These are phyloP conservation scores for Embidobia sp. DNA, from an alignment of 2,888 invertebrate species.

Conservation along the genomic window DNA sequence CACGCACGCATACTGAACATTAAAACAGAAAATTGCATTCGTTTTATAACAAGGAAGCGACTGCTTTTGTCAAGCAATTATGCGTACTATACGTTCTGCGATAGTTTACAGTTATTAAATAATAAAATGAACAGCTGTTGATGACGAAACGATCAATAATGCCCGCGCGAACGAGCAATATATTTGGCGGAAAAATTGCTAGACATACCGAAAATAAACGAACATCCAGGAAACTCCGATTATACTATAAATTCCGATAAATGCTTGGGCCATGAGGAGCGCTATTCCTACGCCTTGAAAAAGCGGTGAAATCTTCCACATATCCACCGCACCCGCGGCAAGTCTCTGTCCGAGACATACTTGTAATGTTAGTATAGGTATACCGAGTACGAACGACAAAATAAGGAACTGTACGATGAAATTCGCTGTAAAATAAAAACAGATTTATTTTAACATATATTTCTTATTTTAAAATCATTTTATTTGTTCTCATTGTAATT, in stretches of 20 bases:
- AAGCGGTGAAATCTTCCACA: conserved; percentile 96
- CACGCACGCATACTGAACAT: too few relatives aligned
- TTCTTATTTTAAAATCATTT: too few relatives aligned
- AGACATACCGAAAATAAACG: conserved; percentile 86
- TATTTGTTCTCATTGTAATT: too few relatives aligned
- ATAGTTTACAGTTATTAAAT: too few relatives aligned
- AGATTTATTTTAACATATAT: too few relatives aligned
- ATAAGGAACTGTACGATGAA: conserved; percentile 94
- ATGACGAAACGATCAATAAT: too few relatives aligned
- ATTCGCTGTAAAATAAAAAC: conserved; percentile 84
- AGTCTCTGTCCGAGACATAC: conserved; percentile 93
- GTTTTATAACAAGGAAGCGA: too few relatives aligned
- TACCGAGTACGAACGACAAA: conserved; percentile 90
- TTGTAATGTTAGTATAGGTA: conserved; percentile 92
- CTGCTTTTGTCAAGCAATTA: too few relatives aligned
- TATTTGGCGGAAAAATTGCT: neutral
- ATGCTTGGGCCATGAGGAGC: conserved; percentile 89
- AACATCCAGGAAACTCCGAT: conserved; percentile 96
- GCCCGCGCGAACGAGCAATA: too few relatives aligned
- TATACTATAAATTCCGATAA: conserved; percentile 93
- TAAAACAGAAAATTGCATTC: too few relatives aligned
- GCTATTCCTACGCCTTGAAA: conserved; percentile 95
- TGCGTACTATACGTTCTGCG: too few relatives aligned
- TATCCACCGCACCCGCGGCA: conserved; percentile 92
- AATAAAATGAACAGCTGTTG: neutral